Conservation (phyloP, 2,888 invertebrate genomes). For the Lepidochrysops patricia region DNA sequence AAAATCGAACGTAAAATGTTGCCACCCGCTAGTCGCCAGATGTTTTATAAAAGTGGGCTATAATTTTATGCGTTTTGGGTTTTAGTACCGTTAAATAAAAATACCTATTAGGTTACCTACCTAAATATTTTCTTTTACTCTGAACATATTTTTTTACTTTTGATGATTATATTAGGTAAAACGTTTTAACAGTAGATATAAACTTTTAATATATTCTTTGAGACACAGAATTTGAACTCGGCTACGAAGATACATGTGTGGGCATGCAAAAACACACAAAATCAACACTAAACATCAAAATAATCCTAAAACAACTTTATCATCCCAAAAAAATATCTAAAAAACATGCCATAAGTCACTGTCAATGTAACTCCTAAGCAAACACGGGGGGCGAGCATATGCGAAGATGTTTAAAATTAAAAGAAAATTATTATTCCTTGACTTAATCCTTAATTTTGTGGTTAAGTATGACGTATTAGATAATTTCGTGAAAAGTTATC, state of each 20-base stretch:
- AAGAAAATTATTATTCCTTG: neutral
- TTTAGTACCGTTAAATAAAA: neutral
- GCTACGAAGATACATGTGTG: neutral
- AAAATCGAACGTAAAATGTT: conserved; percentile 43
- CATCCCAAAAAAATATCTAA: no score
- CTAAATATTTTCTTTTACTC: no score
- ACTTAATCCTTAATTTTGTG: no score
- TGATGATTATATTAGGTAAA: no score
- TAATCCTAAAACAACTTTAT: conserved; percentile 9
- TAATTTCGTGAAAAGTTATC: no score
- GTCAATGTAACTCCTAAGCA: neutral
- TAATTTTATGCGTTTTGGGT: no score
- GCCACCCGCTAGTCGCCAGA: conserved; percentile 37
- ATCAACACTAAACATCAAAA: conserved; percentile 2
- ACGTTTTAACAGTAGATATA: no score
- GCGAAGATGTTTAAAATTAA: neutral
- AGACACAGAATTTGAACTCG: neutral
- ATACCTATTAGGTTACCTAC: neutral
- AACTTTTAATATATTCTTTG: no score
- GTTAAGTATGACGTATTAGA: no score
- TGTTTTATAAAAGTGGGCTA: conserved; percentile 11
- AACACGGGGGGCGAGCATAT: neutral
- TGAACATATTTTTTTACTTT: no score
- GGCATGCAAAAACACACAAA: neutral
- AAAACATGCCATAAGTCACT: conserved; percentile 1